Evolutionary conservation across 64 coral and sea anemone species (phyloP), one percentile per base, ranked within the genome.

Genomic region (Trachythela sp.): DNA sequence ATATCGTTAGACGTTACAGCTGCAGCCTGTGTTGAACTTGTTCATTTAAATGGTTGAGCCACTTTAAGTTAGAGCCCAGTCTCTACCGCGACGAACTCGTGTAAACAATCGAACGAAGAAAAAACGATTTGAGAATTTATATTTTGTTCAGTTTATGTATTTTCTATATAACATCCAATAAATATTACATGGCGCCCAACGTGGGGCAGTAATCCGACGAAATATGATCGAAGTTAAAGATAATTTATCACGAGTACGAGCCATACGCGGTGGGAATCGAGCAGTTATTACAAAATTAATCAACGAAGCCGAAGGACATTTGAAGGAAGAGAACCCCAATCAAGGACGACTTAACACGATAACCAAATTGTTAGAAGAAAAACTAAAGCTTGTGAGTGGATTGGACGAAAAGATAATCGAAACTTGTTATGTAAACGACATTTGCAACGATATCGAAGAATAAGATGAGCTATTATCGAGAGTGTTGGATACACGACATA

Each of bases 251-350:
- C 32, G 75, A 80, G 13, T 80, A 34, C 85, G 84, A 41, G 90
- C 85, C 70, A 41, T 87, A 77, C 43, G 68, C n/a, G 58, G 85
- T n/a, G 91, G 85, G 54, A 88, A 92, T 40, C 84, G 60, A 35
- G 77, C 70, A 88, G 91, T 92, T 67, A 70, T 92, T 6, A 88
- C 77, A 2, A 92, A 93, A 51, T 83, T 77, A 27, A 41, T 85
- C 40, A 76, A 89, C 27, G 83, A 93, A 71, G 92, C 92, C 26
- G 64, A 89, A 24, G 83, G n/a, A 37, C 87, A 86, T 24, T 48
- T 58, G 5, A 6, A 48, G 6, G 40, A 24, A 45, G 84, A 93
- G 58, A 32, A 56, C 71, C 35, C 48, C n/a, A 10, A 90, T 56
- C 10, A 72, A 84, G 68, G 85, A 22, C 85, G 84, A 58, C 50